These are phyloP conservation scores for Pantala flavescens DNA, from an alignment of 1,140 invertebrate genomes.

Conservation along the genomic window DNA sequence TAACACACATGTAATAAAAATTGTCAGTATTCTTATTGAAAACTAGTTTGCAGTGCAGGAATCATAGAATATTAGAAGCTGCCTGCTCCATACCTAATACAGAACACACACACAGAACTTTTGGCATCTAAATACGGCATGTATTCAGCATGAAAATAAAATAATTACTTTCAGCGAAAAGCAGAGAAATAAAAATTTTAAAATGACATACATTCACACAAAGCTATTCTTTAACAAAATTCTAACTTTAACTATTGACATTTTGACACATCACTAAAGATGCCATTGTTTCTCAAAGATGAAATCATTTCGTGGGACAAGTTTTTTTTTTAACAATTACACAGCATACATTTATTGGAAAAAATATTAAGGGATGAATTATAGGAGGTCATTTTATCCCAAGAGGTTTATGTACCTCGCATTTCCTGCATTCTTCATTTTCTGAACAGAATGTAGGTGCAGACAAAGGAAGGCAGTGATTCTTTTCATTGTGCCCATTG, in stretches of 20 bases:
- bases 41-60: neutral
- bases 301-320: neutral
- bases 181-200: neutral
- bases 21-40: neutral
- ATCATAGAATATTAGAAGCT: neutral
- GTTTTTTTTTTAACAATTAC: neutral
- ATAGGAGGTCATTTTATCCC: constrained; percentile 1
- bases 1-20: constrained; percentile 10
- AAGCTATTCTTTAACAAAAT: constrained; percentile 1
- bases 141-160: neutral
- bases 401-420: neutral
- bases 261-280: neutral
- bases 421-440: neutral
- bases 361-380: neutral
- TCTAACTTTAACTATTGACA: neutral
- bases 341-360: constrained; percentile 6
- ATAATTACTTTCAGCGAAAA: neutral
- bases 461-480: constrained; percentile 8
- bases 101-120: neutral
- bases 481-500: constrained; percentile 6
- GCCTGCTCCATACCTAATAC: neutral
- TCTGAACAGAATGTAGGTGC: neutral
- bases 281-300: neutral
- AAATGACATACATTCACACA: constrained; percentile 10
- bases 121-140: neutral